Conservation (phyloP, 1,140 invertebrate species). For the Zaprionus kolodkinae region DNA sequence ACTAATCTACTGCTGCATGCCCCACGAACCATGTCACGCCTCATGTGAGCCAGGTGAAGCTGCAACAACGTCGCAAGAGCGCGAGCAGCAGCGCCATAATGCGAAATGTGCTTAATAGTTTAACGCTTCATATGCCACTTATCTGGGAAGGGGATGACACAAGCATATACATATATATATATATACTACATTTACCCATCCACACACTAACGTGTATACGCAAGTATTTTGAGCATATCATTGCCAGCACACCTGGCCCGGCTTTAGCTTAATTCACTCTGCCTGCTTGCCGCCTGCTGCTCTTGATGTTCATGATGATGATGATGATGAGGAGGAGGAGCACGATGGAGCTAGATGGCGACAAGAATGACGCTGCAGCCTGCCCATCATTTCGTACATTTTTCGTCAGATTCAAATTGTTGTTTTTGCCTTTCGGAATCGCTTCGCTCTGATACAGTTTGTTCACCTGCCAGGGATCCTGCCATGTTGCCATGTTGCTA, state of each 20-base stretch:
- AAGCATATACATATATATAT: not conserved
- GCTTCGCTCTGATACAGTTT: constrained; percentile 31
- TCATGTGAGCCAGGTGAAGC: not conserved
- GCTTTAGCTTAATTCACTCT: constrained; percentile 47
- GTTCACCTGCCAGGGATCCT: not conserved
- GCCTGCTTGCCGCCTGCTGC: not conserved
- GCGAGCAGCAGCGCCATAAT: not conserved
- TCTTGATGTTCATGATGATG: constrained; percentile 28
- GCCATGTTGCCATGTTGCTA: constrained; percentile 23
- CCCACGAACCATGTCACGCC: constrained; percentile 19
- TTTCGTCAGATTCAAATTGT: constrained; percentile 66
- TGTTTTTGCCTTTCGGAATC: constrained; percentile 35
- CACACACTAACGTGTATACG: constrained; percentile 21
- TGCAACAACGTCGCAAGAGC: not conserved
- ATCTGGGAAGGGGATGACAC: not conserved
- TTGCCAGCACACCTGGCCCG: constrained; percentile 28
- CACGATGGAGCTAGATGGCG: constrained; percentile 34
- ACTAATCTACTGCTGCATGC: constrained; percentile 17
- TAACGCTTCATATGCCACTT: constrained; percentile 71
- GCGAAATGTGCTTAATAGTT: constrained; percentile 70
- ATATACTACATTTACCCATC: not conserved
- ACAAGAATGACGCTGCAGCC: constrained; percentile 38
- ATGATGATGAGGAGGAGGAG: constrained; percentile 29
- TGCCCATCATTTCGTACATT: constrained; percentile 28
- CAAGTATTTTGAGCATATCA: constrained; percentile 34